Base-by-base conservation (phyloP, 1,140 invertebrate genomes). In the Lerema accius region DNA sequence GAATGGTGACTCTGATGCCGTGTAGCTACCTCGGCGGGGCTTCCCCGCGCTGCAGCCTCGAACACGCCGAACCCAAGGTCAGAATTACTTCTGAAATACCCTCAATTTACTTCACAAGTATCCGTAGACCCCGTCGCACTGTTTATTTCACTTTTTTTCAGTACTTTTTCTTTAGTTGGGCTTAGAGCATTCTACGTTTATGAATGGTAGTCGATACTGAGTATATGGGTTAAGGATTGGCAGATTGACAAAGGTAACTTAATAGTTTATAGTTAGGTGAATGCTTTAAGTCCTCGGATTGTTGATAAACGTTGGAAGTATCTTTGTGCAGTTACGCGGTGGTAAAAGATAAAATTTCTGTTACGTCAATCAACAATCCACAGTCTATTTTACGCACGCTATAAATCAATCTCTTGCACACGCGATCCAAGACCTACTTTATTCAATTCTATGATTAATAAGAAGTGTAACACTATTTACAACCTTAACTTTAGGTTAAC, bases 1-100 rank as follows among this genome's bases (percentile, higher is more conserved):
- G 71, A 72, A 90, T 90, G 87, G 87, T 90, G 86, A 90, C 87
- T 43, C 73, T 90, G 81, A 90, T 90, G 87, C 87, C 87, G 83
- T 90, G 87, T 77, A 82, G 79, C 74, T 90, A 84, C 83, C 87
- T 90, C 76, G 82, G 87, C 67, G 83, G 84, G 55, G 73, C 80
- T 32, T 87, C 85, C 19, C 84, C 87, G 76, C 78, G 86, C 65
- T 90, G 86, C 87, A 84, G 80, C 71, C 72, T 90, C 78, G 86
- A 89, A 35, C 84, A 88, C 80, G 70, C 81, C 65, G 87, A 90
- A 64, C 86, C 87, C 49, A 90, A 90, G 87, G 87, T 89, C 73
- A 88, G 83, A 79, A 68, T 23, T 32, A 46, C 55, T 46, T 72
- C 59, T 67, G 58, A 62, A 69, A 37, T 48, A 64, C 42, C 37